Base-by-base conservation (phyloP, 2,888 invertebrate species). In the Platycnemis pennipes region DNA sequence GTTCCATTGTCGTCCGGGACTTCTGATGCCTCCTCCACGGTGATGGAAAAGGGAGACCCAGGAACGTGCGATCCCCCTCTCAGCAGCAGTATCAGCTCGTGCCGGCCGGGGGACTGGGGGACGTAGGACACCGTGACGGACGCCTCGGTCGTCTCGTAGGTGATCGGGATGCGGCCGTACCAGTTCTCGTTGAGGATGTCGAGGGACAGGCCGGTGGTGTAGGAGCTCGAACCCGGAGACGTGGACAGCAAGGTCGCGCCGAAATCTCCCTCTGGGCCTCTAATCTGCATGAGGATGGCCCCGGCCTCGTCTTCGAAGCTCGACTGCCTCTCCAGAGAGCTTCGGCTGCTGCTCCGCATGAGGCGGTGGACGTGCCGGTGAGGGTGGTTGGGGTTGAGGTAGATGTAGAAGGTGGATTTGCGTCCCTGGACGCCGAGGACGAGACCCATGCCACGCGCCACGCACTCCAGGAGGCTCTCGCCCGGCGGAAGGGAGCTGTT, bases 381-480 rank as follows among this genome's bases (percentile, higher is more conserved):
- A 2, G 91, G 91, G 44, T 91, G 91, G 63, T 91, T 63, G 16
- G 91, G 91, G 42, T 91, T 91, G 96, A 97, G 97, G 95, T 97
- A 97, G 94, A 98, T 96, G 96, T 97, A 97, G 95, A 98, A 97
- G 91, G 96, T 96, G 94, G 97, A 96, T 96, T 97, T 97, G 95
- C 97, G 97, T 94, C 97, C 96, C 94, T 97, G 96, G 96, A 97
- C 97, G 46, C 97, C 97, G 63, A 97, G 97, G 63, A 97, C 96
- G 42, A 98, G 96, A 0, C 97, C 98, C 96, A 97, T 97, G 19
- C 98, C 97, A 96, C 97, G 96, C 0, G 97, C 97, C 3, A 97
- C 96, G 95, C 97, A 97, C 95, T 97, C 97, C 4, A 97, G 96
- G 16, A 97, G 97, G 95, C 96, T 96, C 94, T 97, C 96, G 94